Base-by-base conservation (phyloP, 2,113 vertebrate genomes). In the Dunckerocampus dactyliophorus region DNA sequence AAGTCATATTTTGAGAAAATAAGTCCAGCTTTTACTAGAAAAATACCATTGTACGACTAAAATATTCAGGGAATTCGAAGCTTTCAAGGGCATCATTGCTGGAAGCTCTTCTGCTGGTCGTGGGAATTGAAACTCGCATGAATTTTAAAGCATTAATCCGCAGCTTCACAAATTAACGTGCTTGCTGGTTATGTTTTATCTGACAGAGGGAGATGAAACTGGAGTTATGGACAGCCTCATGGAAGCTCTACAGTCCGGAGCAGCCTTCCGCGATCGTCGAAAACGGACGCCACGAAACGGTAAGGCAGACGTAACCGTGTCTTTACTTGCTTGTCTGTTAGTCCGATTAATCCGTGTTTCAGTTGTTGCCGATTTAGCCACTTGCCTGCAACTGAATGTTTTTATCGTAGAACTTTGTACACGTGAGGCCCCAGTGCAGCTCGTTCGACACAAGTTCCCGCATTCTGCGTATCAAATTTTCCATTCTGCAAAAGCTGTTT, bases 171-270 rank as follows among this genome's bases (percentile, higher is more conserved):
- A 34, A 34, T 34, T 13, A 43, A 65, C 42, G 28, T 6, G 59
- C 17, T 69, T 16, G 24, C 37, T 63, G 0, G 52, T 21, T 62
- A 50, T 67, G 11, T 76, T n/a, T 53, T 76, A 71, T 1, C 72
- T 84, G 59, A 11, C 91, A 99, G 97, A 98, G 77, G 97, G 97
- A 71, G 94, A 98, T 63, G 96, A 98, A 88, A 99, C 94, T 0
- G 97, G 97, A 15, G 96, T 99, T 87, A 99, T 99, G 96, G 97
- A 99, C 88, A 97, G 93, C 58, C 88, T 98, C 81, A 94, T 99
- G 79, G 96, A 99, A 80, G 96, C 97, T 56, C 82, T 99, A 63
- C 95, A 98, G 77, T 98, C 97, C 2, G 97, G 97, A 80, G 97
- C 94, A n/a, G 96, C 96, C 0, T 99, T 99, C 92, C 85, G 97